phyloP scores from a whole-genome alignment of 2,113 vertebrate genomes.

The Rhineura floridana region DNA sequence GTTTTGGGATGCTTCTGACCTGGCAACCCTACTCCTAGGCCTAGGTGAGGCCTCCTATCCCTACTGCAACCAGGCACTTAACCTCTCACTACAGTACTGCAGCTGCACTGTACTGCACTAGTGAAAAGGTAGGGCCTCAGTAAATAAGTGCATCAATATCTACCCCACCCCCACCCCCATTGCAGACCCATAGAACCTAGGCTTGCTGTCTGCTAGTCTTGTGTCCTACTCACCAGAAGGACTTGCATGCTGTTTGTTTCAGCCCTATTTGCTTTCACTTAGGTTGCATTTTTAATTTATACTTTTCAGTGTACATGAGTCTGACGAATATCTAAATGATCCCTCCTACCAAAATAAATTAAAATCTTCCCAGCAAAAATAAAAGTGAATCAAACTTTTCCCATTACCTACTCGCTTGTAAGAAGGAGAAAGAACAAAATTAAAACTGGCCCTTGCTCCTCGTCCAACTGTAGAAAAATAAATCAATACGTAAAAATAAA shows the following conservation, averaged over 20 bases:
- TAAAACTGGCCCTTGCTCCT: neutral
- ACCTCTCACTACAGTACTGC: neutral
- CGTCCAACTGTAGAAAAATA: slow-evolving; percentile 1
- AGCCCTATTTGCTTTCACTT: neutral
- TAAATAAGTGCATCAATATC: neutral
- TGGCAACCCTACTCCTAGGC: too few species aligned
- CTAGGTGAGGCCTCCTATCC: neutral
- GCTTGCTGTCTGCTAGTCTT: neutral
- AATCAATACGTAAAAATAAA: slow-evolving; percentile 11
- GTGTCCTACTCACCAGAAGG: neutral
- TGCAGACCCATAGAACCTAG: neutral
- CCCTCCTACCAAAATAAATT: neutral
- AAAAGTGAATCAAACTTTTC: slow-evolving; percentile 2
- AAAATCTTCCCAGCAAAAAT: neutral
- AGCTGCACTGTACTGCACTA: neutral
- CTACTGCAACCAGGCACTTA: neutral
- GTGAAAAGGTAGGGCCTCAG: neutral
- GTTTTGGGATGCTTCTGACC: too few species aligned
- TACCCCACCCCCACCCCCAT: neutral
- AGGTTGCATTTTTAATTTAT: neutral
- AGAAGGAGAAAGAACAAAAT: neutral
- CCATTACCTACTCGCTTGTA: slow-evolving; percentile 26
- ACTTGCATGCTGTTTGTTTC: neutral
- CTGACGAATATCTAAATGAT: neutral
- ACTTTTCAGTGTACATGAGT: neutral